Percentiles rank a stretch among this genome's conserved stretches.
phyloP scores from a whole-genome alignment of 2,888 invertebrate species.

The Chironomus riparius region DNA sequence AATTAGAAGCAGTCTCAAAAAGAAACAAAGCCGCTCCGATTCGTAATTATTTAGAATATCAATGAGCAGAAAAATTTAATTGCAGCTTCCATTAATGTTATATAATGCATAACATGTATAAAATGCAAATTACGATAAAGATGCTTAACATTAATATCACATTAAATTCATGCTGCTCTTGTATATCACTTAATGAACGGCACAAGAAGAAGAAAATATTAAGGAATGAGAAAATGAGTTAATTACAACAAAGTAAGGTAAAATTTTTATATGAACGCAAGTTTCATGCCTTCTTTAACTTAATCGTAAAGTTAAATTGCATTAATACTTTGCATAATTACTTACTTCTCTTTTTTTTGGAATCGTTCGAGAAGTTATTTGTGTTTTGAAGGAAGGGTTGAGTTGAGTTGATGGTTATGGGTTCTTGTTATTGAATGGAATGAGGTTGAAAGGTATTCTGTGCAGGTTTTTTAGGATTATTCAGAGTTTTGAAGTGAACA shows the following conservation, averaged over 20 bases:
- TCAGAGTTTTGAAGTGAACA: too few species aligned
- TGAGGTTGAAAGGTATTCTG: too few species aligned
- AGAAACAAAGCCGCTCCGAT: not conserved
- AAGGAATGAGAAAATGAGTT: not conserved
- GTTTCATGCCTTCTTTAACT: constrained; percentile 3
- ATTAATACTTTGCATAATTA: constrained; percentile 3
- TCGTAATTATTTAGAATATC: too few species aligned
- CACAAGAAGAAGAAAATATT: not conserved
- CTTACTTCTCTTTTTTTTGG: not conserved
- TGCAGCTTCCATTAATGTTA: not conserved
- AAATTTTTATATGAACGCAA: not conserved
- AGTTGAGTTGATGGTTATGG: too few species aligned
- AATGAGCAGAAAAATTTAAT: not conserved
- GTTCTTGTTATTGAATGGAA: too few species aligned
- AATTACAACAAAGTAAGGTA: not conserved
- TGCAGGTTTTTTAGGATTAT: too few species aligned
- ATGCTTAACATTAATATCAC: not conserved
- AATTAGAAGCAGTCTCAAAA: not conserved
- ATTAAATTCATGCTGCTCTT: not conserved
- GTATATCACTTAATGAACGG: not conserved
- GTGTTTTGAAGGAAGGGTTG: too few species aligned
- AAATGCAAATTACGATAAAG: not conserved
- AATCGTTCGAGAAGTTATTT: not conserved
- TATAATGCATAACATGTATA: not conserved
- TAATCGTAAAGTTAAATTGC: not conserved